phyloP scores from a whole-genome alignment of 2,797 vertebrate species.

The Ctenochaetus hawaiiensis region DNA sequence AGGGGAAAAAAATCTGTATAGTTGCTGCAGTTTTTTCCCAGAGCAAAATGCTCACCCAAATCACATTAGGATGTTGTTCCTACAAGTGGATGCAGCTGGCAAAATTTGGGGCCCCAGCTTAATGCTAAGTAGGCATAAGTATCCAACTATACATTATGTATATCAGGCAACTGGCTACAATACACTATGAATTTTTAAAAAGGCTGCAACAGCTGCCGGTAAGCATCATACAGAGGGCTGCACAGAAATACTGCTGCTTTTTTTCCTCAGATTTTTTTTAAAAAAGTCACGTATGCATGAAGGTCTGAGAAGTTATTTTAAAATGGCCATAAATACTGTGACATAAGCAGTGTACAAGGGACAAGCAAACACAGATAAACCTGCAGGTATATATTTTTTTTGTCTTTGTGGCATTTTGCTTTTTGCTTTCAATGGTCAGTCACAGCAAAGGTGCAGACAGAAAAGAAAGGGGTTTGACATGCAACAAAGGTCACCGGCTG shows the following conservation, averaged over 20 bases:
- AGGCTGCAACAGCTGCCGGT: slow-evolving; percentile 62
- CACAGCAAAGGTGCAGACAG: too few species aligned
- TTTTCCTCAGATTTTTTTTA: slow-evolving; percentile 31
- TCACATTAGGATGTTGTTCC: slow-evolving; percentile 54
- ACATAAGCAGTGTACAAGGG: slow-evolving; percentile 4
- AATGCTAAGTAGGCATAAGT: slow-evolving; percentile 62
- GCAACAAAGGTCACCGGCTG: too few species aligned
- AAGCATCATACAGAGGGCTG: slow-evolving; percentile 26
- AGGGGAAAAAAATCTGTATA: slow-evolving; percentile 5
- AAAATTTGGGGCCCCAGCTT: slow-evolving; percentile 41
- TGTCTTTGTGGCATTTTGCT: too few species aligned
- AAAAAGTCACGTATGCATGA: slow-evolving; percentile 50
- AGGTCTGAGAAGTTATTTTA: slow-evolving; percentile 36
- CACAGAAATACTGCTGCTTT: slow-evolving; percentile 26
- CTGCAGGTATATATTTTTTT: neutral
- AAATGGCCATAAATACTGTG: slow-evolving; percentile 50
- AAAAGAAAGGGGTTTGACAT: too few species aligned
- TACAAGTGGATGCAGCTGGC: slow-evolving; percentile 71
- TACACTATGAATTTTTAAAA: slow-evolving; percentile 56
- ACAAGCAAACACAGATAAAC: slow-evolving; percentile 8
- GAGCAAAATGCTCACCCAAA: slow-evolving; percentile 43
- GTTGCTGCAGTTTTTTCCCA: slow-evolving; percentile 45
- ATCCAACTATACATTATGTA: slow-evolving; percentile 61
- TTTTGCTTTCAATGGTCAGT: too few species aligned
- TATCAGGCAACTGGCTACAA: slow-evolving; percentile 55